These are phyloP conservation scores for Oceanodroma leucorhoa DNA, from an alignment of 2,797 vertebrate genomes.

Conservation along the genomic window DNA sequence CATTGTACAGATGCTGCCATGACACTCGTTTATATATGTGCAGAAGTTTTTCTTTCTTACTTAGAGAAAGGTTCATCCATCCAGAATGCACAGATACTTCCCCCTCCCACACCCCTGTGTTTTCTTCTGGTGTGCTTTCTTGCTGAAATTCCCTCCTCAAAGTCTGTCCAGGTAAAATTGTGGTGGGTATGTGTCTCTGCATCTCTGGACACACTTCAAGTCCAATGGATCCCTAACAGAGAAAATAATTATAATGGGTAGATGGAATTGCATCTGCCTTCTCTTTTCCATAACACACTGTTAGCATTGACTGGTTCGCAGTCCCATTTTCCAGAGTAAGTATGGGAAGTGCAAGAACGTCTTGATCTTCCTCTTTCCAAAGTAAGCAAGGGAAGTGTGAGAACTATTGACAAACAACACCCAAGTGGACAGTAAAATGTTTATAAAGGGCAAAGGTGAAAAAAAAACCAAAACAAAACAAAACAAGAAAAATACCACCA, in stretches of 20 bases:
- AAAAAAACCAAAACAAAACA: background rate
- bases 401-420: background rate
- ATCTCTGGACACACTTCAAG: background rate
- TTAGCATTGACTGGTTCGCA: background rate
- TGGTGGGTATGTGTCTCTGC: background rate
- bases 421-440: background rate
- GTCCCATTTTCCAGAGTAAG: background rate
- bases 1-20: accelerated
- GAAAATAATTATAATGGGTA: background rate
- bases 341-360: background rate
- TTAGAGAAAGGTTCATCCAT: background rate
- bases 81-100: background rate
- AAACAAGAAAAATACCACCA: background rate
- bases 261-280: background rate
- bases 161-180: background rate
- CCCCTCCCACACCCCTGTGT: too few relatives aligned
- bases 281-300: background rate
- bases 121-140: background rate
- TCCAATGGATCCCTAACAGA: background rate
- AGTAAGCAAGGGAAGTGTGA: background rate
- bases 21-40: background rate
- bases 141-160: background rate
- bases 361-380: background rate
- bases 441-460: background rate
- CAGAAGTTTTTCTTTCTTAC: background rate